Conservation (phyloP, 2,797 vertebrate species). For the Hyperoplus immaculatus region DNA sequence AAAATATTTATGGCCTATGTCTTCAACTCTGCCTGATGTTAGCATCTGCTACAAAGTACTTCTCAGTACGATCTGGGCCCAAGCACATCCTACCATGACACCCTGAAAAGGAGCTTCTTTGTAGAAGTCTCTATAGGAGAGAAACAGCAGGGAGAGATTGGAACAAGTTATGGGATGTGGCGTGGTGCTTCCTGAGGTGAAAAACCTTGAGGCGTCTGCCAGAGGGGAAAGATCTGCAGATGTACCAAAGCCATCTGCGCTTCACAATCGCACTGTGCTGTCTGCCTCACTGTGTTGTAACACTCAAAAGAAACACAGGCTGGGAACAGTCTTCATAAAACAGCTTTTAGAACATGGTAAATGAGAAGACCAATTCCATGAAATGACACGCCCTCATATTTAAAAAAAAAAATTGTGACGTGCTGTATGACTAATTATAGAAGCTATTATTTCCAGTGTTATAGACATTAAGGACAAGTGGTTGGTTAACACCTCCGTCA, state of each 20-base stretch:
- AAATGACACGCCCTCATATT: not conserved
- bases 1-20: slow-evolving; percentile 54
- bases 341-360: not conserved
- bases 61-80: slow-evolving; percentile 41
- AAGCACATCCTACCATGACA: slow-evolving; percentile 21
- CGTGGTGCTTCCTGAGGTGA: slow-evolving; percentile 30
- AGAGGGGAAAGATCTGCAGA: slow-evolving; percentile 39
- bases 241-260: slow-evolving; percentile 62
- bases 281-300: slow-evolving; percentile 12
- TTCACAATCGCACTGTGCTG: slow-evolving; percentile 13
- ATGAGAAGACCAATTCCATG: not conserved
- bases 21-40: slow-evolving; percentile 31
- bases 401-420: not conserved
- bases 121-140: slow-evolving; percentile 14
- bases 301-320: slow-evolving; percentile 19
- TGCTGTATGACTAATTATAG: slow-evolving; percentile 1
- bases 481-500: not conserved
- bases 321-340: slow-evolving; percentile 11
- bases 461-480: not conserved
- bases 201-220: slow-evolving; percentile 38
- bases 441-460: not conserved
- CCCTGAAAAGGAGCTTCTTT: slow-evolving; percentile 28
- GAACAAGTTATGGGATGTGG: slow-evolving; percentile 55
- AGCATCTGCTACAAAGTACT: slow-evolving; percentile 40
- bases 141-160: slow-evolving; percentile 29